These are phyloP conservation scores for Cecropterus lyciades DNA, from an alignment of 1,140 invertebrate species.

Conservation along the genomic window DNA sequence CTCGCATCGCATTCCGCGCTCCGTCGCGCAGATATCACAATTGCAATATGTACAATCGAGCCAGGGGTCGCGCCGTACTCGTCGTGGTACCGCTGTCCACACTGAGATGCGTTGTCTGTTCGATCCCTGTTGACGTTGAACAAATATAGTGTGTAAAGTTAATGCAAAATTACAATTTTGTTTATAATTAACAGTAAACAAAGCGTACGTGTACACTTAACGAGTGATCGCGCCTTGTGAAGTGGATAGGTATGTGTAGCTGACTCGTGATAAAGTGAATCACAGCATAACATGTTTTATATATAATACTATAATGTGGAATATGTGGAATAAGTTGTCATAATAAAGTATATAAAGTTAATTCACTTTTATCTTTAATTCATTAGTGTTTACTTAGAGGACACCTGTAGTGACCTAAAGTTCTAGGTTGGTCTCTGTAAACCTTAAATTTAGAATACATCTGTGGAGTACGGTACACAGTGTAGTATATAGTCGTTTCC, in stretches of 20 bases:
- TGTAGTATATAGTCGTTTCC: not conserved
- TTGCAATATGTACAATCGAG: conserved; percentile 48
- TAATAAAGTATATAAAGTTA: conserved; percentile 84
- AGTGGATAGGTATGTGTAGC: conserved; percentile 80
- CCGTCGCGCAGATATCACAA: conserved; percentile 37
- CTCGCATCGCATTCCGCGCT: conserved; percentile 57
- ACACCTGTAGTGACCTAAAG: conserved; percentile 47
- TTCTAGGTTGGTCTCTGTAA: conserved; percentile 27
- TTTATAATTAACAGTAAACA: conserved; percentile 67
- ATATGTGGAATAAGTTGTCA: conserved; percentile 83
- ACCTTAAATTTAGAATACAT: conserved; percentile 13
- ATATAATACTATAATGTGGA: conserved; percentile 80
- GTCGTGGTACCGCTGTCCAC: conserved; percentile 46
- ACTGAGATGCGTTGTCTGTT: conserved; percentile 61
- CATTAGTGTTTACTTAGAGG: conserved; percentile 57
- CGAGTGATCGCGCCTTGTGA: conserved; percentile 74
- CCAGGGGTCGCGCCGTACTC: conserved; percentile 45
- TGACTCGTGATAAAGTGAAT: conserved; percentile 80
- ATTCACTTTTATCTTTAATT: conserved; percentile 78
- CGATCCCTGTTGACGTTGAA: conserved; percentile 75
- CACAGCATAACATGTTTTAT: conserved; percentile 82
- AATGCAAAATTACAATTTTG: conserved; percentile 76
- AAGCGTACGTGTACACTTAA: conserved; percentile 60
- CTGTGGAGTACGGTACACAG: conserved; percentile 6
- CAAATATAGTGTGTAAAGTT: conserved; percentile 81